phyloP scores from a whole-genome alignment of 2,888 invertebrate genomes.

The Coenonympha arcania region DNA sequence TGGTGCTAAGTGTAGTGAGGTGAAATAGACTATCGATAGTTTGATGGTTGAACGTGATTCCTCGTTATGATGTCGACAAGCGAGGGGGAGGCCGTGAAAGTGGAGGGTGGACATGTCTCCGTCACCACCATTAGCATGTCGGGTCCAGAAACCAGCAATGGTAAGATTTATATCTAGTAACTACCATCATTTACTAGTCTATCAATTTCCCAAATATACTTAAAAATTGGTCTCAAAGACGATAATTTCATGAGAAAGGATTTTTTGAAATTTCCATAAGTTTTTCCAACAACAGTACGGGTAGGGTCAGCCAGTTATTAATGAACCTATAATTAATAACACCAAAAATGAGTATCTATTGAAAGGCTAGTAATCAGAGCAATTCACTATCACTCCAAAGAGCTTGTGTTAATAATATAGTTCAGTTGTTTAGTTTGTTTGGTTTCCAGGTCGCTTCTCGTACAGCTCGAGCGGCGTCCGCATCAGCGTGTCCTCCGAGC shows the following conservation, averaged over 20 bases:
- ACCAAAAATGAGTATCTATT: too few species aligned
- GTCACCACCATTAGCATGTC: constrained; percentile 86
- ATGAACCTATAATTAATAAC: too few species aligned
- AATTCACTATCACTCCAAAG: too few species aligned
- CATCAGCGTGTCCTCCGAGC: constrained; percentile 73
- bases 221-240: too few species aligned
- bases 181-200: too few species aligned
- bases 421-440: background rate
- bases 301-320: too few species aligned
- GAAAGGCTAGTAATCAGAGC: too few species aligned
- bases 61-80: constrained; percentile 48
- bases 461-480: constrained; percentile 71
- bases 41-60: constrained; percentile 41
- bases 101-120: constrained; percentile 78
- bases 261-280: too few species aligned
- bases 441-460: constrained; percentile 64
- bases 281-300: too few species aligned
- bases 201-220: too few species aligned
- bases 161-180: constrained; percentile 42
- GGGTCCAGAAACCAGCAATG: constrained; percentile 74
- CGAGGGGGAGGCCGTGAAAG: constrained; percentile 65
- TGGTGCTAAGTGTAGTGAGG: constrained; percentile 61
- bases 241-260: too few species aligned
- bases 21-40: constrained; percentile 46
- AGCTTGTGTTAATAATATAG: too few species aligned